These are phyloP conservation scores for Rhizoglyphus robini DNA, from an alignment of 1,140 invertebrate species.

Conservation along the genomic window DNA sequence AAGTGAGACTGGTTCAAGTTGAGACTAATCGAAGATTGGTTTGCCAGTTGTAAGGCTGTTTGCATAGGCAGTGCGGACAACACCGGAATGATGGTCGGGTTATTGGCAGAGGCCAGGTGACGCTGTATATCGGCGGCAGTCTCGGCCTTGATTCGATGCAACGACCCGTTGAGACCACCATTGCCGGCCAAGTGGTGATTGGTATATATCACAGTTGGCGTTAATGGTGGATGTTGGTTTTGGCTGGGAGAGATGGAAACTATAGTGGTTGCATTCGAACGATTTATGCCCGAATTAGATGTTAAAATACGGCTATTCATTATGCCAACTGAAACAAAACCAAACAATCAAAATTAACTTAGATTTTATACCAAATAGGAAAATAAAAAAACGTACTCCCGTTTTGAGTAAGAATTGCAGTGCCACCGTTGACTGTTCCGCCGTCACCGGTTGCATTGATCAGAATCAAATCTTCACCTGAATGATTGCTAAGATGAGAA, in stretches of 20 bases:
- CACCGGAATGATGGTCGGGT: neutral
- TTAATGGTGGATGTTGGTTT: neutral
- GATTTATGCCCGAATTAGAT: neutral
- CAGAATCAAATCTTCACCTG: conserved; percentile 1
- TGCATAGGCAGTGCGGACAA: neutral
- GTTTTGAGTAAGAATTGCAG: neutral
- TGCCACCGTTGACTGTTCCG: neutral
- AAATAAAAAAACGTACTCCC: neutral
- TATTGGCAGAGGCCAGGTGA: neutral
- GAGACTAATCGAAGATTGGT: neutral
- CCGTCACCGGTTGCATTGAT: neutral
- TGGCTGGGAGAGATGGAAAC: neutral
- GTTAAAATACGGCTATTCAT: neutral
- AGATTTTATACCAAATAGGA: neutral
- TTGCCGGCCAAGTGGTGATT: neutral
- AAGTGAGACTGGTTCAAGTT: neutral
- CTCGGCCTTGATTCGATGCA: neutral
- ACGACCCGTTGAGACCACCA: neutral
- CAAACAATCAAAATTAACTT: neutral
- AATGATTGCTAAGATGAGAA: neutral
- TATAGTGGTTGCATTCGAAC: neutral
- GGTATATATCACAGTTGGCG: conserved; percentile 1
- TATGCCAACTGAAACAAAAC: neutral
- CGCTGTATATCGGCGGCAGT: neutral
- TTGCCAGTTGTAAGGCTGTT: neutral